These are phyloP conservation scores for Vireo griseus DNA, from an alignment of 2,797 vertebrate genomes.

Conservation along the genomic window DNA sequence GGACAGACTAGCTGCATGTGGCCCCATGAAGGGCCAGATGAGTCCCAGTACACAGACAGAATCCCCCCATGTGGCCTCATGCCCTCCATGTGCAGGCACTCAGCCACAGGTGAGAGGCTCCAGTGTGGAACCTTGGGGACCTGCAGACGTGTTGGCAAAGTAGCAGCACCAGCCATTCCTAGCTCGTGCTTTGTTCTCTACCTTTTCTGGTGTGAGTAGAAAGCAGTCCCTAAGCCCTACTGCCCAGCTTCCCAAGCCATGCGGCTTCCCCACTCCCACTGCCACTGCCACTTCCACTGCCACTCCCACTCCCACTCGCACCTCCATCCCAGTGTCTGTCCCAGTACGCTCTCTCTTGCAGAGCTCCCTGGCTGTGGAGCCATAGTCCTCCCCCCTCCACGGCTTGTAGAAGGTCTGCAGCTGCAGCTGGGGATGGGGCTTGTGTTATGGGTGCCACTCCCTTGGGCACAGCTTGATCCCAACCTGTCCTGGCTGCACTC, in stretches of 20 bases:
- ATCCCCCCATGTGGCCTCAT: neutral
- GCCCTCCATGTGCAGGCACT: fast-evolving
- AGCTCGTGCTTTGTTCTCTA: neutral
- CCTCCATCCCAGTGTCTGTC: neutral
- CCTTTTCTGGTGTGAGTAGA: neutral
- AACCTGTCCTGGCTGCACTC: neutral
- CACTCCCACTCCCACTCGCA: neutral
- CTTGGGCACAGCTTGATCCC: neutral
- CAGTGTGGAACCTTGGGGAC: neutral
- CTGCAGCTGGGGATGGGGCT: neutral
- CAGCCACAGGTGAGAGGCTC: neutral
- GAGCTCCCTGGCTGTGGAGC: neutral
- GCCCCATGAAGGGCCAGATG: neutral
- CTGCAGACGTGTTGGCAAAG: neutral
- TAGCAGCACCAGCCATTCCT: neutral
- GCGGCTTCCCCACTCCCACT: neutral
- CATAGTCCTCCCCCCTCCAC: fast-evolving
- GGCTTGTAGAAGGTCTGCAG: neutral
- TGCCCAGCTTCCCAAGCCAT: neutral
- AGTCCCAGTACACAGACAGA: neutral
- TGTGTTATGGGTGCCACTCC: neutral
- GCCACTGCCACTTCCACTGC: neutral
- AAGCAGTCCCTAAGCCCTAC: neutral
- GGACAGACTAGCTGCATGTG: neutral
- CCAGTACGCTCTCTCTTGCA: fast-evolving